Evolutionary conservation across 64 coral and sea anemone genomes (phyloP).

Genomic region (Astreopora myriophthalma): DNA sequence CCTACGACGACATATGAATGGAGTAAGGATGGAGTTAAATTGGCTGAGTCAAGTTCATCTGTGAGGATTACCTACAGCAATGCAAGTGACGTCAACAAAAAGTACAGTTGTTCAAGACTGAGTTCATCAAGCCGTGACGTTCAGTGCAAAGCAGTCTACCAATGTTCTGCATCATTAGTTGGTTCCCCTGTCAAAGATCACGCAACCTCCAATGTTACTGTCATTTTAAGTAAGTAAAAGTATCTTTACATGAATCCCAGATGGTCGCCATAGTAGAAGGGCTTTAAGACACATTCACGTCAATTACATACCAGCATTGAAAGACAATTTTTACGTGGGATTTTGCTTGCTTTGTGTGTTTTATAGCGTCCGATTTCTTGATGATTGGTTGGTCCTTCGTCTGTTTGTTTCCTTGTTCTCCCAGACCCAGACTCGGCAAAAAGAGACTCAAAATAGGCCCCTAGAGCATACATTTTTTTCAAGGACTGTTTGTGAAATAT

Average conservation of each 20-base stretch:
- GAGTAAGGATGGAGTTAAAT: neutral
- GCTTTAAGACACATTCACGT: too few relatives aligned
- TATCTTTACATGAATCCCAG: neutral
- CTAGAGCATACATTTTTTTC: too few relatives aligned
- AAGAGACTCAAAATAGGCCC: too few relatives aligned
- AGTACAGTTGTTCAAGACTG: neutral
- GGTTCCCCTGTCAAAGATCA: neutral
- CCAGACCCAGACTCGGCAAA: too few relatives aligned
- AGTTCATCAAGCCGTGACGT: neutral
- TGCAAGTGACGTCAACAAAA: neutral
- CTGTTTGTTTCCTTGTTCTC: too few relatives aligned
- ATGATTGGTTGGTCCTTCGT: too few relatives aligned
- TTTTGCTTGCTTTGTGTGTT: too few relatives aligned
- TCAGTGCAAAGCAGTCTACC: neutral
- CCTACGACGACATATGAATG: neutral
- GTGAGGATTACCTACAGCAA: neutral
- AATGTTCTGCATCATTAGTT: neutral
- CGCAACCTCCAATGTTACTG: neutral
- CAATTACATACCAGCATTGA: too few relatives aligned
- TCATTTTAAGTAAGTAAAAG: neutral
- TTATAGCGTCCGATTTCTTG: too few relatives aligned
- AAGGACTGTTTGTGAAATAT: too few relatives aligned
- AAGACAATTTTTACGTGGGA: too few relatives aligned
- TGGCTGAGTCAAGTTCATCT: neutral
- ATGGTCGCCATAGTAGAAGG: too few relatives aligned